Evolutionary conservation across 2,113 vertebrate genomes (phyloP).

Genomic region (Chiloscyllium plagiosum): DNA sequence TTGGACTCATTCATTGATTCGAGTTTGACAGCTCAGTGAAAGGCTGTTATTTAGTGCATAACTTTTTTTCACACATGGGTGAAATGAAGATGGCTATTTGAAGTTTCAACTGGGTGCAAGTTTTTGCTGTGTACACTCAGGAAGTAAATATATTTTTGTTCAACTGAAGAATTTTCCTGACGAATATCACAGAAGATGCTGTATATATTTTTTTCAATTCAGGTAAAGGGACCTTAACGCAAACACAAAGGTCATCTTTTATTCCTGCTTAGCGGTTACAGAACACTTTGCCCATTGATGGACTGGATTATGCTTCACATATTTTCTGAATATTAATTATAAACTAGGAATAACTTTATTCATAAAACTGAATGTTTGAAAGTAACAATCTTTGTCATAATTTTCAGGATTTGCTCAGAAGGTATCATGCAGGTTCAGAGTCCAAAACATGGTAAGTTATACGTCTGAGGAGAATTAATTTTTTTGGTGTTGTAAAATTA

Average conservation of each 20-base stretch:
- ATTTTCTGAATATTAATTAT: not conserved
- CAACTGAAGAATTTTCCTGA: not conserved
- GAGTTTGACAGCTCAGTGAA: not conserved
- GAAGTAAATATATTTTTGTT: not conserved
- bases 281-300: no score
- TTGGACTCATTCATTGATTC: not conserved
- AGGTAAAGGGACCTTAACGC: not conserved
- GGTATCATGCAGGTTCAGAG: conserved; percentile 77
- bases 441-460: conserved; percentile 56
- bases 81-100: not conserved
- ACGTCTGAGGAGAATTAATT: not conserved
- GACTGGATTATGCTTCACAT: not conserved
- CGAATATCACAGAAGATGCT: not conserved
- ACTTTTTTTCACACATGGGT: not conserved
- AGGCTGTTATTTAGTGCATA: not conserved
- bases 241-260: not conserved
- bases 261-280: not conserved
- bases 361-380: not conserved
- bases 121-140: not conserved
- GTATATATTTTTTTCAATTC: not conserved
- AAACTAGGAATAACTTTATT: not conserved
- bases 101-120: not conserved
- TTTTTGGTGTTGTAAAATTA: not conserved
- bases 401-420: conserved; percentile 73
- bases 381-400: conserved; percentile 37